Evolutionary conservation across 2,113 vertebrate species (phyloP).

Genomic region (Phaethornis superciliosus): DNA sequence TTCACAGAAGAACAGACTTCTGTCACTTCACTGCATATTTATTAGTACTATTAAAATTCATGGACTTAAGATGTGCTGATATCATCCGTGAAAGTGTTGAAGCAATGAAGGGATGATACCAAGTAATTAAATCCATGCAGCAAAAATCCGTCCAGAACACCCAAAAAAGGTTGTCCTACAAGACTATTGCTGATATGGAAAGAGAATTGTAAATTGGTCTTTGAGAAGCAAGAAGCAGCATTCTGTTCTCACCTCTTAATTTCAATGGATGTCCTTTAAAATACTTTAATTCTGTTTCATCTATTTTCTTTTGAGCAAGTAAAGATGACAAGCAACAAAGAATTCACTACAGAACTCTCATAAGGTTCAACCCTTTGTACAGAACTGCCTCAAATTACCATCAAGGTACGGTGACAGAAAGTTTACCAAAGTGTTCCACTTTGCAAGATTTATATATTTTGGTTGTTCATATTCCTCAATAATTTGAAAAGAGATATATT

Average conservation of each 20-base stretch:
- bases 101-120: neutral
- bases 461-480: neutral
- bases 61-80: neutral
- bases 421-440: neutral
- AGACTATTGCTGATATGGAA: neutral
- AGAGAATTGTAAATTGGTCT: neutral
- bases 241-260: neutral
- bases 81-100: neutral
- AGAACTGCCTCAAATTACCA: neutral
- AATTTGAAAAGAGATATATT: neutral
- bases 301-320: neutral
- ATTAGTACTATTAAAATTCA: constrained; percentile 31
- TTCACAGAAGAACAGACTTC: neutral
- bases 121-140: neutral
- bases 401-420: neutral
- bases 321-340: neutral
- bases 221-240: neutral
- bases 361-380: neutral
- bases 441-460: neutral
- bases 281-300: neutral
- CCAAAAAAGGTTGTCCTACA: neutral
- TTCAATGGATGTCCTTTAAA: neutral
- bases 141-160: neutral
- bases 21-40: constrained; percentile 7
- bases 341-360: neutral